These are phyloP conservation scores for Paelopatides confundens DNA, from an alignment of 53 echinoderm and acorn worm species.

Conservation along the genomic window DNA sequence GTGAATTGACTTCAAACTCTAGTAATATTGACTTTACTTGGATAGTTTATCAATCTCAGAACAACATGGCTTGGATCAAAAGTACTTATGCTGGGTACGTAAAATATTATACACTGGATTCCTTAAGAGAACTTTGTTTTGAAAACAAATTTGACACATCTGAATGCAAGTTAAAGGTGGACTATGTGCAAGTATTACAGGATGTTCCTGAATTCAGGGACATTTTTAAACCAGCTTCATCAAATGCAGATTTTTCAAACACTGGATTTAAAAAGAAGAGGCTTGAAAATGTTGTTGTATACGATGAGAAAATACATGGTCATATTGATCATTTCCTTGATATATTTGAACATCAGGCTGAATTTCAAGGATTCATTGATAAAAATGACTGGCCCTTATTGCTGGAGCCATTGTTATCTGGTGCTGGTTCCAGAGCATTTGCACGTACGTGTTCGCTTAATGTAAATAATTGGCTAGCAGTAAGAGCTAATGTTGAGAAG, in stretches of 20 bases:
- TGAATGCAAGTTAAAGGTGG: not conserved
- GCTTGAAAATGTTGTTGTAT: conserved; percentile 11
- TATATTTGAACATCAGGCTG: conserved; percentile 6
- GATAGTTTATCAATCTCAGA: too few species aligned
- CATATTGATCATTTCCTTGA: conserved; percentile 20
- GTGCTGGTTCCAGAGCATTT: conserved; percentile 26
- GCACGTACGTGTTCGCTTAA: not conserved
- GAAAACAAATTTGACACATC: conserved; percentile 30
- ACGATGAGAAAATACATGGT: conserved; percentile 16
- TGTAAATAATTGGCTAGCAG: not conserved
- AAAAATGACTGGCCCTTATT: conserved; percentile 20
- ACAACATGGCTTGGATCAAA: conserved; percentile 27
- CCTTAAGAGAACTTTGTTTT: not conserved
- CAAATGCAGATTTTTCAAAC: not conserved
- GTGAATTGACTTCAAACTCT: too few species aligned
- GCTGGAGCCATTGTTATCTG: conserved; percentile 19
- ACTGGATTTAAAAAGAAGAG: not conserved
- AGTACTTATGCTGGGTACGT: not conserved
- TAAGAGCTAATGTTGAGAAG: not conserved
- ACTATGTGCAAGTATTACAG: not conserved
- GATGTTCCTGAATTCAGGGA: conserved; percentile 15
- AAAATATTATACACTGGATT: conserved; percentile 7
- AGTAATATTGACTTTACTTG: too few species aligned
- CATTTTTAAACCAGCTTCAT: conserved; percentile 7
- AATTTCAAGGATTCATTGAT: conserved; percentile 16